phyloP scores from a whole-genome alignment of 2,113 vertebrate species.

The Cervus canadensis region DNA sequence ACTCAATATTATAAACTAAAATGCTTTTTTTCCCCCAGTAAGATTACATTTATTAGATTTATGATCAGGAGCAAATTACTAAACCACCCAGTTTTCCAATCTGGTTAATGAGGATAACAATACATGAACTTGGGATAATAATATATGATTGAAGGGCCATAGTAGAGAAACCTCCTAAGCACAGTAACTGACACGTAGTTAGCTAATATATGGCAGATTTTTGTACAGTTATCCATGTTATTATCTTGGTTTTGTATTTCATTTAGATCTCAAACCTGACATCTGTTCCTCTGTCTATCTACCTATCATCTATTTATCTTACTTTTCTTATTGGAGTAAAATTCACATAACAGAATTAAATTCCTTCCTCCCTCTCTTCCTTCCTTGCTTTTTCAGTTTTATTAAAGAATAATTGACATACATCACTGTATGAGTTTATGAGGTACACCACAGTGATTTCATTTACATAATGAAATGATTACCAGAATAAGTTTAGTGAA shows the following conservation, averaged over 20 bases:
- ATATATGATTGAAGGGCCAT: not conserved
- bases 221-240: not conserved
- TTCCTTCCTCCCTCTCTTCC: not conserved
- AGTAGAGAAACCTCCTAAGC: not conserved
- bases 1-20: not conserved
- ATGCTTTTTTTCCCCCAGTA: not conserved
- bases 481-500: not conserved
- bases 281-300: not conserved
- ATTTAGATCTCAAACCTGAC: not conserved
- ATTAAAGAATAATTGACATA: not conserved
- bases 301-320: not conserved
- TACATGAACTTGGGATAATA: not conserved
- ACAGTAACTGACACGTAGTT: not conserved
- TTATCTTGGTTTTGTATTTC: not conserved
- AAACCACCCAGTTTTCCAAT: not conserved
- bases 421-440: not conserved
- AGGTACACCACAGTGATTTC: not conserved
- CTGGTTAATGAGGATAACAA: not conserved
- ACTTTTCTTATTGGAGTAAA: not conserved
- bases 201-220: not conserved
- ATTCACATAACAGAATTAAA: not conserved
- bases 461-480: not conserved
- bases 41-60: not conserved
- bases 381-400: not conserved
- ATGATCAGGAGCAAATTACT: not conserved